phyloP scores from a whole-genome alignment of 2,113 vertebrate species.

The Reinhardtius hippoglossoides region DNA sequence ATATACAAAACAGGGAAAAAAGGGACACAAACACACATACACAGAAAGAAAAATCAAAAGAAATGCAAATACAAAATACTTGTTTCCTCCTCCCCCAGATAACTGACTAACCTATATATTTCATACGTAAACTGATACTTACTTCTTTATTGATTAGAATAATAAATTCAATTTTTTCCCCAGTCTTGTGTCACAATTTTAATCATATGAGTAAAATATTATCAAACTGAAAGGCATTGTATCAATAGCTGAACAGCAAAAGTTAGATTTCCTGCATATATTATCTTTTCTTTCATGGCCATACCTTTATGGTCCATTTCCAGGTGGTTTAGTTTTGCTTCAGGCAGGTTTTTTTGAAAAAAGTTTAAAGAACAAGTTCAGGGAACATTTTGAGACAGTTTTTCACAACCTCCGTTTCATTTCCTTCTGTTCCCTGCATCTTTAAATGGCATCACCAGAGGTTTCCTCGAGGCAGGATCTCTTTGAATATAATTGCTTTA shows the following conservation, averaged over 20 bases:
- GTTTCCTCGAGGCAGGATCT: not conserved
- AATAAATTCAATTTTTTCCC: too few species aligned
- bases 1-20: too few species aligned
- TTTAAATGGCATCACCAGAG: not conserved
- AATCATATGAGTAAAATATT: not conserved
- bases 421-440: not conserved
- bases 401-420: not conserved
- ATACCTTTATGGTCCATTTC: not conserved
- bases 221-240: not conserved
- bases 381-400: not conserved
- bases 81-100: too few species aligned
- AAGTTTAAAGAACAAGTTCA: not conserved
- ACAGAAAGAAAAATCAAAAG: too few species aligned
- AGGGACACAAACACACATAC: too few species aligned
- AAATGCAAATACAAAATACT: too few species aligned
- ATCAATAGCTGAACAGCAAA: not conserved
- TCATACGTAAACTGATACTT: too few species aligned
- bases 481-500: constrained; percentile 12
- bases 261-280: not conserved
- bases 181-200: too few species aligned
- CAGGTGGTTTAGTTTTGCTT: not conserved
- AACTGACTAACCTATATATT: too few species aligned
- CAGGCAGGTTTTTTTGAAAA: not conserved
- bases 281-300: not conserved
- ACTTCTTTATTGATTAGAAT: too few species aligned